A percentile compares a stretch with the other conserved stretches of the same genome.
phyloP scores from a whole-genome alignment of 37 sponge, comb jelly and placozoan genomes.

The Beroe ovata region DNA sequence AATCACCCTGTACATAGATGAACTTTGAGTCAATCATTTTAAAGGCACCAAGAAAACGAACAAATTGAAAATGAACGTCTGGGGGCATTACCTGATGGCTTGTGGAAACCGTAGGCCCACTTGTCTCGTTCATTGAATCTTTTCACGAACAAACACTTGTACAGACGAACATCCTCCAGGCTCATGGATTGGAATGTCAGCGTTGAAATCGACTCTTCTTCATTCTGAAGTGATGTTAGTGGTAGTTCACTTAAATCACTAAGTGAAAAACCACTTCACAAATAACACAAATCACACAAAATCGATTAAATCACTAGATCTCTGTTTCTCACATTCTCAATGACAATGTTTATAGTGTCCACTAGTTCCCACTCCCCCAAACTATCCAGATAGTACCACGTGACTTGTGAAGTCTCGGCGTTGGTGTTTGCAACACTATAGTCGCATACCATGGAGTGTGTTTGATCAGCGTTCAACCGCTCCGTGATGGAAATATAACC shows the following conservation, averaged over 20 bases:
- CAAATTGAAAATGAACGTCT: too few relatives aligned
- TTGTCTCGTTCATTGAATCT: neutral
- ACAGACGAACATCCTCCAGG: neutral
- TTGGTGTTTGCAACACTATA: conserved; percentile 35
- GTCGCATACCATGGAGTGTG: neutral
- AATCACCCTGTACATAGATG: too few relatives aligned
- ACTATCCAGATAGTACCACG: conserved; percentile 3
- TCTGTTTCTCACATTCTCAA: neutral
- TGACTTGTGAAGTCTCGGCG: neutral
- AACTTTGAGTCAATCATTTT: too few relatives aligned
- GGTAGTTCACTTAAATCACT: too few relatives aligned
- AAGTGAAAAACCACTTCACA: too few relatives aligned
- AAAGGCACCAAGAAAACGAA: too few relatives aligned
- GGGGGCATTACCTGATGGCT: conserved; percentile 22
- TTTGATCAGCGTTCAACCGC: neutral
- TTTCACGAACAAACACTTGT: conserved; percentile 33
- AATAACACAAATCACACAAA: too few relatives aligned
- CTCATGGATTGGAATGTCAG: conserved; percentile 3
- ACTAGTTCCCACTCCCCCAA: neutral
- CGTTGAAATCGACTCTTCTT: neutral
- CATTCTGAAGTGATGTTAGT: conserved; percentile 3
- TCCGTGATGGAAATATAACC: conserved; percentile 5
- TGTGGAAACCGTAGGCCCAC: conserved; percentile 64
- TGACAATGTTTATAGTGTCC: neutral
- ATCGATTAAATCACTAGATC: too few relatives aligned